Evolutionary conservation across 2,113 vertebrate species (phyloP), one percentile per base, ranked within the genome.

Genomic region (Murina feae): DNA sequence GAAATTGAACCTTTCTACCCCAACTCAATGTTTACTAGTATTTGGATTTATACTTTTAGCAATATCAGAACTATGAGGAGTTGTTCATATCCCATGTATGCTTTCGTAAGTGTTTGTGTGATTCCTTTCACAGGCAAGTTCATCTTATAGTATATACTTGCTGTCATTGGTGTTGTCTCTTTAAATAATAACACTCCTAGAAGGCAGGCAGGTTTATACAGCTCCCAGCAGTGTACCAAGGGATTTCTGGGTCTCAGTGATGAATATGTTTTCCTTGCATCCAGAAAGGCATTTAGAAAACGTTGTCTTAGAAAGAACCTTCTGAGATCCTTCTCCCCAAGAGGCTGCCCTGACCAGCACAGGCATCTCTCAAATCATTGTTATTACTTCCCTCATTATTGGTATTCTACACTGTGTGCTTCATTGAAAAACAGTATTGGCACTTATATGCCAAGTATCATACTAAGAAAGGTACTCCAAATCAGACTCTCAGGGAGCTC

Each of bases 281-380:
- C 92, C 32, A 66, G 49, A 83, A 86, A 87, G 35, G 10, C 68
- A 89, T 92, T 96, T 95, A 87, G 65, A 96, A 95, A 96, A 84
- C 49, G 79, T 0, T 84, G 86, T 95, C 66, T 94, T 82, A 21
- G 44, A 75, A 85, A 80, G 60, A 93, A 47, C 2, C 10, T 69
- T 93, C 55, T 79, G n/a, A 83, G 83, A 44, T 87, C 68, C 72
- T 85, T 85, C 8, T 85, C 5, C 47, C 35, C 32, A 4, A 75
- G 12, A 60, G 9, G 85, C 47, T 91, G 2, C 60, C 47, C 51
- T 42, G 2, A 89, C 65, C n/a, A 95, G 28, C 47, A 78, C 55
- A 93, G 76, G 37, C 80, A 65, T 92, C 53, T 95, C 86, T 87
- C 71, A 89, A 44, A 72, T 96, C 35, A 68, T 95, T 75, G 81